A percentile compares a stretch with the other conserved stretches of the same genome.
These are phyloP conservation scores for Camponotus fellah DNA, from an alignment of 2,888 invertebrate species.

Conservation along the genomic window DNA sequence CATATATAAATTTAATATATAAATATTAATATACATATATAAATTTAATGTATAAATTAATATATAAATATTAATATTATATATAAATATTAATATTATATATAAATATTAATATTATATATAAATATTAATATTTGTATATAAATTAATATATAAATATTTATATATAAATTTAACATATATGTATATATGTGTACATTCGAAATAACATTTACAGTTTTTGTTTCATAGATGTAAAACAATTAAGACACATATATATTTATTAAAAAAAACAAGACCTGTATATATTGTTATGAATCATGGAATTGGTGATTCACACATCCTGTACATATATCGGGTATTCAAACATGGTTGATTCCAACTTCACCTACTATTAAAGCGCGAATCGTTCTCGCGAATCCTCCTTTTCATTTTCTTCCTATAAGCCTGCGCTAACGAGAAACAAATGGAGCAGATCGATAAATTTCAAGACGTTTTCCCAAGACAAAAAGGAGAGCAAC, in stretches of 20 bases:
- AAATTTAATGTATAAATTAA: too few relatives aligned
- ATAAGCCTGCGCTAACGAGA: conserved; percentile 61
- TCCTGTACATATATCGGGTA: neutral
- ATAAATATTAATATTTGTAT: too few relatives aligned
- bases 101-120: too few relatives aligned
- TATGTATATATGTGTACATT: neutral
- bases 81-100: too few relatives aligned
- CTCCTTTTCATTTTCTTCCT: conserved; percentile 6
- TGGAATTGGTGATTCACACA: conserved; percentile 21
- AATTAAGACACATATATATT: neutral
- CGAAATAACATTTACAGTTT: neutral
- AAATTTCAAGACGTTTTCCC: conserved; percentile 57
- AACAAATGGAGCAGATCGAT: conserved; percentile 64
- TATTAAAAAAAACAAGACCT: neutral
- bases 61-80: too few relatives aligned
- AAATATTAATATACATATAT: too few relatives aligned
- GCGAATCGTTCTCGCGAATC: conserved; percentile 40
- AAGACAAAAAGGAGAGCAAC: conserved; percentile 2
- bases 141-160: too few relatives aligned
- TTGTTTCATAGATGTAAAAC: neutral
- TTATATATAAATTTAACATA: too few relatives aligned
- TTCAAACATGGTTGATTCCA: neutral
- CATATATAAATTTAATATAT: too few relatives aligned
- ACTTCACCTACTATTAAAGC: conserved; percentile 2
- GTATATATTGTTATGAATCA: neutral